Evolutionary conservation across 2,888 invertebrate genomes (phyloP).

Genomic region (Conomelus anceps): DNA sequence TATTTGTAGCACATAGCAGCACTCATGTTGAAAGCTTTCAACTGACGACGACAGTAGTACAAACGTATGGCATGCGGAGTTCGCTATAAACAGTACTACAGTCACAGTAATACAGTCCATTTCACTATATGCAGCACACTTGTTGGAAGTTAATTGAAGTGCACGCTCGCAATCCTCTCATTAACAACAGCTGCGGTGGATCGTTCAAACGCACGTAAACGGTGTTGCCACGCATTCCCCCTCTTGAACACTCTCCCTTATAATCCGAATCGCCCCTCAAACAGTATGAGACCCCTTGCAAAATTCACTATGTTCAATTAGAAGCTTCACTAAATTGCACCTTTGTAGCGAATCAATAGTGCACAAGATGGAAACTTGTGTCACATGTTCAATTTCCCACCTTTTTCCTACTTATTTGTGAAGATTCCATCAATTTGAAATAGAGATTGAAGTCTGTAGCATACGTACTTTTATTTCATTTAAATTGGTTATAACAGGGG

Average conservation of each 20-base stretch:
- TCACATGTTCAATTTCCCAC: not conserved
- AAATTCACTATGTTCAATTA: not conserved
- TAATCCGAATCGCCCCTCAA: not conserved
- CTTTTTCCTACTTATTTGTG: not conserved
- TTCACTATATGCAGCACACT: not conserved
- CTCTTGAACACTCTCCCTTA: not conserved
- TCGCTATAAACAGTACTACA: not conserved
- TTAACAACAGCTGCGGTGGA: not conserved
- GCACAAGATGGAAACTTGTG: not conserved
- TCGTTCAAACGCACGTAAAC: not conserved
- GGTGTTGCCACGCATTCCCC: not conserved
- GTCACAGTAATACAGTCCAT: not conserved
- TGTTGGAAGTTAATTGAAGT: not conserved
- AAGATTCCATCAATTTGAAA: no score
- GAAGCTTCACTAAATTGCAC: not conserved
- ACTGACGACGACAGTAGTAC: not conserved
- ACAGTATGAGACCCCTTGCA: not conserved
- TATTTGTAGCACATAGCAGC: not conserved
- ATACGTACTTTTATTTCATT: no score
- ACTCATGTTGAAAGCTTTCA: not conserved
- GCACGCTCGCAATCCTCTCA: not conserved
- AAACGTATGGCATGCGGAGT: not conserved
- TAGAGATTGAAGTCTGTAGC: no score
- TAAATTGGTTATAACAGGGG: no score
- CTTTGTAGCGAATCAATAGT: not conserved